phyloP scores from a whole-genome alignment of 2,888 invertebrate species.

The Bellardia bayeri region DNA sequence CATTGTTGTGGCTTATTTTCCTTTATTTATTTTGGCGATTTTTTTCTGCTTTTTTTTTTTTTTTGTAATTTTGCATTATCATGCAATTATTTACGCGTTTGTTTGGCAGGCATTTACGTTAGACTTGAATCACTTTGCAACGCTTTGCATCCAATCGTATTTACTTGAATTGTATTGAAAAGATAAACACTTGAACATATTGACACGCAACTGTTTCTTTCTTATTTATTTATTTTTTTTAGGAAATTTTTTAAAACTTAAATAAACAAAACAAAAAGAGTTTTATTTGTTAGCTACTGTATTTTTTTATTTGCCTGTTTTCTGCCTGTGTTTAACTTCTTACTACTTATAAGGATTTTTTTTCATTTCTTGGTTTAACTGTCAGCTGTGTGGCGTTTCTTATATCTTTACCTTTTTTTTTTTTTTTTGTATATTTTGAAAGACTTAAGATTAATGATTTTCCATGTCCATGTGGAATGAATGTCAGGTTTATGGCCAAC shows the following conservation, averaged over 20 bases:
- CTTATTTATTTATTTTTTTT: conserved; percentile 11
- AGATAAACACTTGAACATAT: conserved; percentile 56
- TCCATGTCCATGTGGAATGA: conserved; percentile 53
- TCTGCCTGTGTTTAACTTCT: background rate
- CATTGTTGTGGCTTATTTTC: conserved; percentile 21
- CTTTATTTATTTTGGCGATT: conserved; percentile 47
- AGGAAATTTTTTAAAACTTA: conserved; percentile 31
- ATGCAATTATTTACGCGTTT: conserved; percentile 72
- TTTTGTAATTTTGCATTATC: conserved; percentile 54
- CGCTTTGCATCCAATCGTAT: background rate
- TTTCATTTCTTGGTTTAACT: conserved; percentile 10
- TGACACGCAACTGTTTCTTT: conserved; percentile 63
- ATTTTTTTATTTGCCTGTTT: background rate
- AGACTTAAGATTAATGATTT: conserved; percentile 70
- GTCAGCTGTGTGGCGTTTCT: conserved; percentile 53
- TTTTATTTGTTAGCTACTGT: conserved; percentile 58
- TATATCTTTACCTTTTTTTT: conserved; percentile 19
- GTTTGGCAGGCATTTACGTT: conserved; percentile 59
- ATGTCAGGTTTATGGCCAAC: conserved; percentile 71
- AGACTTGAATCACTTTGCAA: conserved; percentile 19
- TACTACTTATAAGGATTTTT: conserved; percentile 22
- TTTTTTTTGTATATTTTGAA: conserved; percentile 9
- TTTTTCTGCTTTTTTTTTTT: background rate
- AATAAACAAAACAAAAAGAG: conserved; percentile 11
- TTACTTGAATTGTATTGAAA: conserved; percentile 52